These are phyloP conservation scores for Temnothorax unifasciatus DNA, from an alignment of 2,888 invertebrate genomes.

Conservation along the genomic window DNA sequence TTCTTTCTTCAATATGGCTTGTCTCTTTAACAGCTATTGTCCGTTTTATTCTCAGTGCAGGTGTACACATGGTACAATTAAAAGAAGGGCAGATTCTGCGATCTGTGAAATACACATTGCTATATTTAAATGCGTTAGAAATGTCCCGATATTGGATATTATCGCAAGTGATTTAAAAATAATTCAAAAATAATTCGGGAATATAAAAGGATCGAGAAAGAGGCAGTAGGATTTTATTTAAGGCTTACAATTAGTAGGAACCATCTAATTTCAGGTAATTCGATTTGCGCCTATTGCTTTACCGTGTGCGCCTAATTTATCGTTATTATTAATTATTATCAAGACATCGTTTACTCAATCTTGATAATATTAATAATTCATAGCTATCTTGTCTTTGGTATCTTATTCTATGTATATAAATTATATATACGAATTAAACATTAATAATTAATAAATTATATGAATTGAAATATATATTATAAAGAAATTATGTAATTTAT, in stretches of 20 bases:
- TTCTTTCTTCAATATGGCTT: neutral
- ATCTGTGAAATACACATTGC: neutral
- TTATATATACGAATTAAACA: conserved; percentile 1
- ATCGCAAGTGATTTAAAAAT: conserved; percentile 13
- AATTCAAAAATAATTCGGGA: neutral
- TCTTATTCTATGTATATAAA: neutral
- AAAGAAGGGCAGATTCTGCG: conserved; percentile 14
- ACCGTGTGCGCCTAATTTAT: neutral
- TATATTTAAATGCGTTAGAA: neutral
- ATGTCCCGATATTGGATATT: neutral
- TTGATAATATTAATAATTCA: conserved; percentile 37
- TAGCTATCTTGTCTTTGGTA: neutral
- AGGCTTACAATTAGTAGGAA: conserved; percentile 10
- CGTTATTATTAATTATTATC: conserved; percentile 26
- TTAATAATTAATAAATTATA: conserved; percentile 14
- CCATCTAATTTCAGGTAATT: conserved; percentile 30
- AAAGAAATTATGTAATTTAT: conserved; percentile 5
- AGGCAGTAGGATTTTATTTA: conserved; percentile 15
- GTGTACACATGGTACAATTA: neutral
- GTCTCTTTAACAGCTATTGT: neutral
- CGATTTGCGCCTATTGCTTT: conserved; percentile 8
- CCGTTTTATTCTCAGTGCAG: neutral
- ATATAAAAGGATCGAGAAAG: neutral
- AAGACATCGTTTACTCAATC: neutral
- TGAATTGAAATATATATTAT: neutral